A percentile compares a stretch with the other conserved stretches of the same genome.
Conservation (phyloP, 2,888 invertebrate species). For the Andrena bicolor region DNA sequence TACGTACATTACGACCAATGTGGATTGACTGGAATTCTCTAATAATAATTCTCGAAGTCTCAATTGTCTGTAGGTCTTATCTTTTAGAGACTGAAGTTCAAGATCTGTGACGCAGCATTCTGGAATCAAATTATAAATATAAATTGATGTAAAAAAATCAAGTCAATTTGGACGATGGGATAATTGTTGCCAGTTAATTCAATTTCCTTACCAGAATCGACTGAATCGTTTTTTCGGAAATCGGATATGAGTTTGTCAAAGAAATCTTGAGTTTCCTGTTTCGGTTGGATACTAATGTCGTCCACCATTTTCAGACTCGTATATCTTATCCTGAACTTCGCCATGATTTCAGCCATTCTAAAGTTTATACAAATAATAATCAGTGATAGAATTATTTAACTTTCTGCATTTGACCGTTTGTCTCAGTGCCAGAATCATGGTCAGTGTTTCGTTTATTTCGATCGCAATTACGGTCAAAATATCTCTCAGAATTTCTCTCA, state of each 20-base stretch:
- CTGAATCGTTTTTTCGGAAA: constrained; percentile 86
- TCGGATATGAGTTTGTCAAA: constrained; percentile 91
- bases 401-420: neutral
- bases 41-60: constrained; percentile 95
- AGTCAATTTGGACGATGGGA: neutral
- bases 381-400: constrained; percentile 51
- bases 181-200: neutral
- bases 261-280: constrained; percentile 89
- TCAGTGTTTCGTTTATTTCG: no score
- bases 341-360: constrained; percentile 96
- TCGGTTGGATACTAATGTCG: constrained; percentile 94
- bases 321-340: constrained; percentile 97
- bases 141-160: neutral
- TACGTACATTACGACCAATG: constrained; percentile 96
- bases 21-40: constrained; percentile 94
- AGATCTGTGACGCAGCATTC: constrained; percentile 90
- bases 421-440: no score
- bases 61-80: constrained; percentile 96
- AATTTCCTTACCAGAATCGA: constrained; percentile 70
- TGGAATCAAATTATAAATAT: constrained; percentile 77
- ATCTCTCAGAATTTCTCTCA: no score
- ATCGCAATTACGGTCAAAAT: no score
- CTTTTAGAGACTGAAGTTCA: constrained; percentile 91
- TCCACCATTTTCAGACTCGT: constrained; percentile 96
- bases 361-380: constrained; percentile 60